Percentiles rank a stretch among this genome's conserved stretches.
phyloP scores from a whole-genome alignment of 1,140 invertebrate species.

The Sinonovacula constricta region DNA sequence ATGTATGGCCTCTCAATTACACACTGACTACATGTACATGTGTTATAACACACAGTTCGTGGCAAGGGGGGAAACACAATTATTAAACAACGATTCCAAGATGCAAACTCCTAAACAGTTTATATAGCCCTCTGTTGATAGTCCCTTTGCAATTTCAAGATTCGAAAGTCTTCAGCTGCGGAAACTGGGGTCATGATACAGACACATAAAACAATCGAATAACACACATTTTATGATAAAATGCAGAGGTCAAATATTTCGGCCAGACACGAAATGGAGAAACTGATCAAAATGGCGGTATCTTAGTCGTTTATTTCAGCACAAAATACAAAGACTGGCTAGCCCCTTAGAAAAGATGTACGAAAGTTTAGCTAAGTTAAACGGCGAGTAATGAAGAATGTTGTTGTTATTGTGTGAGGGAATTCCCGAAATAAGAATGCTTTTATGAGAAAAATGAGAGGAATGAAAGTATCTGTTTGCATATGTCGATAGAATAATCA shows the following conservation, averaged over 20 bases:
- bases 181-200: too few relatives aligned
- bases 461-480: conserved; percentile 8
- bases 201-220: too few relatives aligned
- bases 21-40: conserved; percentile 28
- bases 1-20: conserved; percentile 17
- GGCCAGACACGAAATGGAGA: neutral
- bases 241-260: neutral
- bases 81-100: conserved; percentile 29
- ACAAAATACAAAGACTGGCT: neutral
- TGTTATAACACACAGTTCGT: conserved; percentile 41
- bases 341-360: too few relatives aligned
- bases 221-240: neutral
- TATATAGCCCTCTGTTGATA: too few relatives aligned
- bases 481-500: conserved; percentile 16
- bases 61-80: conserved; percentile 40
- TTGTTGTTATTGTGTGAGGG: too few relatives aligned
- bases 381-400: too few relatives aligned
- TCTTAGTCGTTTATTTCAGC: conserved; percentile 21
- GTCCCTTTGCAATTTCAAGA: too few relatives aligned
- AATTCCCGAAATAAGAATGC: conserved; percentile 6
- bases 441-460: conserved; percentile 27
- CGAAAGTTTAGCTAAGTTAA: too few relatives aligned
- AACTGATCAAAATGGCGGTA: conserved; percentile 54
- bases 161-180: too few relatives aligned
- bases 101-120: too few relatives aligned